Base-by-base conservation (phyloP, 2,888 invertebrate species). In the Buathra laborator region DNA sequence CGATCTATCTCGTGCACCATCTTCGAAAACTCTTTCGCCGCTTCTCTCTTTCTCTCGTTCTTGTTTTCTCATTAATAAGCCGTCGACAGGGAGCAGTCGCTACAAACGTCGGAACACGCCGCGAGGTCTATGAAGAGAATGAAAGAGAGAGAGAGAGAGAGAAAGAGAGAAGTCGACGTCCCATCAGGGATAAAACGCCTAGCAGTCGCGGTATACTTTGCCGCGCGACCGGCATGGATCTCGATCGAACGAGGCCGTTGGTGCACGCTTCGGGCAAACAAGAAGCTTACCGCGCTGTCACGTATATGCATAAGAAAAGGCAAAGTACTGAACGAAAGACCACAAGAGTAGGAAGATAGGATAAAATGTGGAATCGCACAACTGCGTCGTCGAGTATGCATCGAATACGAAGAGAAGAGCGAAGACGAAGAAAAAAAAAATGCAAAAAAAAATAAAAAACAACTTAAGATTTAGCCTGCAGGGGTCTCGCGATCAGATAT, bases 251-350 rank as follows among this genome's bases (percentile, higher is more conserved):
- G 79, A 86, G 75, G 64, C 24, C 29, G 56, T 24, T 24, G 37
- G 74, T 78, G 74, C 84, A 37, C 81, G 84, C 87, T 87, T 72
- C 82, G 82, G 88, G 87, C 87, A 75, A 88, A 89, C 87, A 87
- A 89, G 88, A 87, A 87, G 86, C 89, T 70, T 72, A 53, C 80
- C 66, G 43, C 71, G 81, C 78, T 78, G 71, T 70, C 77, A 64
- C 64, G 64, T 44, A 53, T 19, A 62, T 43, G 19, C 53, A 74
- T 46, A 62, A 82, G 71, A 68, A 79, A 68, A 48, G 19, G 37
- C 46, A 24, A n/a, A 43, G 66, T 75, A 74, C 74, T 14, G 62
- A 64, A 32, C 62, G 48, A 29, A 32, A 10, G 19, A 24, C 74
- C 16, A 7, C 32, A 37, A 32, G 16, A 75, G 37, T 2, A 32